Evolutionary conservation across 2,797 vertebrate species (phyloP), one percentile per base, ranked within the genome.

Genomic region (Gephyroberyx darwinii): DNA sequence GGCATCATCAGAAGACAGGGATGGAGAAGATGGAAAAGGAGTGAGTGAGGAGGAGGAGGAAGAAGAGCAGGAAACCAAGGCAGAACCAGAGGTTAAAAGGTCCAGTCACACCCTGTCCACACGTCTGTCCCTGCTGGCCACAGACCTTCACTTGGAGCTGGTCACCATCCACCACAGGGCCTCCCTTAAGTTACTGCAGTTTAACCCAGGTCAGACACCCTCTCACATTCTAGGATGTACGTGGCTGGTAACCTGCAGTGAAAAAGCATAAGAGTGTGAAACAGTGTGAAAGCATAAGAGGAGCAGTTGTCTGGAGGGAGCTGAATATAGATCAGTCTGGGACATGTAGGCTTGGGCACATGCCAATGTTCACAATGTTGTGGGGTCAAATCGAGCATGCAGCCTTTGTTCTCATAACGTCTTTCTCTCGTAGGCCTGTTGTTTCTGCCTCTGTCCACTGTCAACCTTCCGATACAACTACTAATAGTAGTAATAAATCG

Each of bases 81-180:
- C 12, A 53, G 64, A 83, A 39, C 65, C 55, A 33, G 69, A 88
- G 41, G 22, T 58, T 4, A 65, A 62, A 77, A 43, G 3, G 19
- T 70, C 22, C 60, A 48, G 0, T 55, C 31, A 71, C 26, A 69
- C 17, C 57, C 63, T 64, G 67, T 77, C 89, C 45, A 74, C 71
- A 65, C 43, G 51, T 78, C 60, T 69, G 45, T 89, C 84, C 71
- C 82, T 65, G 79, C 88, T 95, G 68, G 81, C 90, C 31, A 87
- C 89, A 90, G 96, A 99, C 90, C 93, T 98, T 64, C 94, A 98
- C 68, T 86, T 96, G 68, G 94, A 99, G 53, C 92, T 99, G 14
- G 85, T 95, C 88, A 90, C 93, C 55, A 90, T 95, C 68, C 91
- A 95, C 76, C 95, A 98, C 84, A 94, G 94, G 71, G 86, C 95